Conservation (phyloP, 2,113 vertebrate species). For the Brevimyrus niger region DNA sequence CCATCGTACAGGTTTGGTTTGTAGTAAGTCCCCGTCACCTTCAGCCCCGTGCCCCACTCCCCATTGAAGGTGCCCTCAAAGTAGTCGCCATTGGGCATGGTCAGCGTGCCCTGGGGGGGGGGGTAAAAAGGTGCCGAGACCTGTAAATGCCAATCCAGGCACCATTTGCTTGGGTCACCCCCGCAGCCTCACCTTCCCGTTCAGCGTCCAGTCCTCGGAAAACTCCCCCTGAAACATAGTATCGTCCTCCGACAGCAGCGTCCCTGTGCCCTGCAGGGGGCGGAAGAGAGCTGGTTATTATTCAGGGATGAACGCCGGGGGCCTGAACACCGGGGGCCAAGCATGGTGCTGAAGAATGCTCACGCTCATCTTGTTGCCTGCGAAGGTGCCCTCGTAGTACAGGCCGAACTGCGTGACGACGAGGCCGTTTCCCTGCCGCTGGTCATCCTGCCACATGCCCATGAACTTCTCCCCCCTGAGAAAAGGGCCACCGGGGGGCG, state of each 20-base stretch:
- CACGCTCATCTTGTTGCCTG: constrained; percentile 92
- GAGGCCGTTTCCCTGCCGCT: constrained; percentile 83
- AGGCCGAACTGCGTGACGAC: constrained; percentile 96
- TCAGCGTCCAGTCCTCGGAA: constrained; percentile 94
- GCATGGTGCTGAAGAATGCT: constrained; percentile 34
- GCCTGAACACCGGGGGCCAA: not conserved
- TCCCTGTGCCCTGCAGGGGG: constrained; percentile 70
- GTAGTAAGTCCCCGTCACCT: constrained; percentile 86
- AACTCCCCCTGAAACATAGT: constrained; percentile 92
- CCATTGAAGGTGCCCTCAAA: constrained; percentile 90
- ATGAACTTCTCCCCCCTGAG: constrained; percentile 95
- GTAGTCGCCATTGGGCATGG: constrained; percentile 86
- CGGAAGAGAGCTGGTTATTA: not conserved
- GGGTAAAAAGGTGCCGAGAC: not conserved
- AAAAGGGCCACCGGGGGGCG: not conserved
- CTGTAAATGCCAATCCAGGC: not conserved
- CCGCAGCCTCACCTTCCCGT: constrained; percentile 74
- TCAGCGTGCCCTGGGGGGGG: constrained; percentile 70
- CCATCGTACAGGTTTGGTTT: constrained; percentile 86
- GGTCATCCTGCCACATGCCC: constrained; percentile 93
- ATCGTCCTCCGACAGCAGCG: constrained; percentile 92
- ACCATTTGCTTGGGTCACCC: not conserved
- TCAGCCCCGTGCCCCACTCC: constrained; percentile 92
- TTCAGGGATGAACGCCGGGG: not conserved
- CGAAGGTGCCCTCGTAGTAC: constrained; percentile 93